Base-by-base conservation (phyloP, 2,797 vertebrate genomes). In the Lycodopsis pacificus region DNA sequence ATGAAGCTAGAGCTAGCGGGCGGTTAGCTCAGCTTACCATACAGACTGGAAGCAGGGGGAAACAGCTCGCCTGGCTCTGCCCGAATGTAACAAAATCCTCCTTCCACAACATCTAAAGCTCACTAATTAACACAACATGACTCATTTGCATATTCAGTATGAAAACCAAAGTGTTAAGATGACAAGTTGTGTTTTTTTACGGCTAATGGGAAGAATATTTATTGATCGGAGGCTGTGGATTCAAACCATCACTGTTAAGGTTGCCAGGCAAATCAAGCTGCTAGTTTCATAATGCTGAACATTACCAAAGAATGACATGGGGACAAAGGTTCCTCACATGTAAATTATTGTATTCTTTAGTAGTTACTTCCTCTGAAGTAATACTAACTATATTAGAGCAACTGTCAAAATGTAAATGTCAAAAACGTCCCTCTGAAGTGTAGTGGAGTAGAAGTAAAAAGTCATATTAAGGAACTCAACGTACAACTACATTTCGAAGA, bases 141-240 rank as follows among this genome's bases (percentile, higher is more conserved):
- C 34, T 42, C 3, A 34, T 59, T 70, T 30, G 53, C 36, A 65
- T 65, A 42, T 42, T 57, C 49, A 12, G 30, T 2, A 7, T 25
- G 53, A 59, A 74, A 74, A 49, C 1, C 27, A 32, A 58, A 36
- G n/a, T n/a, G 27, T 54, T 17, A 67, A 66, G 19, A 53, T 42
- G 22, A n/a, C 1, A 40, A 12, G n/a, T 36, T 65, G 4, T 27
- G 12, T 10, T 46, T 42, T 42, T 46, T 58, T 32, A 1, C 0
- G 17, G 11, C 14, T 71, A 32, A 22, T 46, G 12, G 68, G 11
- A 20, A 12, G 6, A 61, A 44, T 70, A 8, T 57, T 54, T 69
- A 32, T 57, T 38, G 1, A 59, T 20, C 2, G 1, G 14, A 61
- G n/a, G 32, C 62, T 40, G 13, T 8, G 15, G 63, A 19, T 56